phyloP scores from a whole-genome alignment of 1,140 invertebrate species.

The Apis florea region DNA sequence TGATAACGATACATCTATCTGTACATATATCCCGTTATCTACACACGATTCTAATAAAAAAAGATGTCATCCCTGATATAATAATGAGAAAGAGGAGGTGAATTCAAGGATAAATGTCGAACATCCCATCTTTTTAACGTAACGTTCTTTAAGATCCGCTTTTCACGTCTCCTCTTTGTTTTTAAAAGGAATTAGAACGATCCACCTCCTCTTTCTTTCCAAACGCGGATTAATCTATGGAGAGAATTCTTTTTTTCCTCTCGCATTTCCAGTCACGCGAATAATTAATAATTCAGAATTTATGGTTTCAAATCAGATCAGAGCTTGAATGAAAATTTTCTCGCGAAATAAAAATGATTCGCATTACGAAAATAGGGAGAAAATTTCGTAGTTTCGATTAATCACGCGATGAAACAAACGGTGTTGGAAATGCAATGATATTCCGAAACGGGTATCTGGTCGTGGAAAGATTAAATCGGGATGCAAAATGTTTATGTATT shows the following conservation, averaged over 20 bases:
- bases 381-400: background rate
- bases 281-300: background rate
- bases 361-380: background rate
- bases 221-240: background rate
- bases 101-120: slow-evolving; percentile 19
- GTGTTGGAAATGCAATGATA: no score
- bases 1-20: background rate
- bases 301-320: background rate
- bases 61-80: background rate
- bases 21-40: no score
- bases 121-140: background rate
- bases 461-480: no score
- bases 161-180: background rate
- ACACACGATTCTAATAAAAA: background rate
- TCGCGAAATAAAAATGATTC: background rate
- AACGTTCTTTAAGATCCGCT: no score
- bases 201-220: background rate
- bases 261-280: no score
- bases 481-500: no score
- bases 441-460: no score
- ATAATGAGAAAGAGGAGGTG: background rate
- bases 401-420: background rate
- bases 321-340: background rate
- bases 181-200: slow-evolving; percentile 10
- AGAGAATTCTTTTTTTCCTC: background rate